Evolutionary conservation across 2,797 vertebrate genomes (phyloP).

Genomic region (Onychomys arenicola): DNA sequence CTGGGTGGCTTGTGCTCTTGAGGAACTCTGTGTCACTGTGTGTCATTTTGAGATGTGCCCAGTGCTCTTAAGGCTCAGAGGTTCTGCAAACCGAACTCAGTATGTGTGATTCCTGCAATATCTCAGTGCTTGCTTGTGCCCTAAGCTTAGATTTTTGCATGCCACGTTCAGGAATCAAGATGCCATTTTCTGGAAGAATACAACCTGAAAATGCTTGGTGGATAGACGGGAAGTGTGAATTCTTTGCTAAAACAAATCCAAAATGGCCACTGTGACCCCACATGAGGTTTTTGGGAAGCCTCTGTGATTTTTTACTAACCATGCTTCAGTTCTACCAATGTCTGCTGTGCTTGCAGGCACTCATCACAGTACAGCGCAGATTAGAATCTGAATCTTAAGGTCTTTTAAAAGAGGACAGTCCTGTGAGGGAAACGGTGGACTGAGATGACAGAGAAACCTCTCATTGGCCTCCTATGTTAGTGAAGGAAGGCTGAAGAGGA

Average conservation of each 20-base stretch:
- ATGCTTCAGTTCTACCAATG: constrained; percentile 56
- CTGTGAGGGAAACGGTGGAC: constrained; percentile 45
- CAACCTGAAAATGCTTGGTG: constrained; percentile 13
- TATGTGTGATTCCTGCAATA: background rate
- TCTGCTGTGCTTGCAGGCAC: background rate
- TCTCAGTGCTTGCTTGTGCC: background rate
- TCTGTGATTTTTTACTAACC: constrained; percentile 64
- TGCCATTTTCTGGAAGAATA: background rate
- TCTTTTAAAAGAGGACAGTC: constrained; percentile 76
- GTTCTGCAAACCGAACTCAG: background rate
- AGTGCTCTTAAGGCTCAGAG: constrained; percentile 32
- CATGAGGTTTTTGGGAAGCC: background rate
- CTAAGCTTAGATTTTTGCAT: background rate
- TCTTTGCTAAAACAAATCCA: constrained; percentile 43
- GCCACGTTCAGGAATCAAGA: background rate
- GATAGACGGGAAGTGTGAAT: background rate
- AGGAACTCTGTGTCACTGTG: background rate
- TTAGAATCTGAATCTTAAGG: constrained; percentile 76
- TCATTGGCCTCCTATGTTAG: constrained; percentile 80
- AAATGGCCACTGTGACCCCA: background rate
- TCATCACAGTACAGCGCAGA: constrained; percentile 66
- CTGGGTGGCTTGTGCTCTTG: constrained; percentile 33
- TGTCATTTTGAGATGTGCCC: constrained; percentile 58
- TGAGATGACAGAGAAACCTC: constrained; percentile 73
- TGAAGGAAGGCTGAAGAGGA: constrained; percentile 72